Evolutionary conservation across 1,140 invertebrate species (phyloP), one percentile per base, ranked within the genome.

Genomic region (Arctopsyche grandis): DNA sequence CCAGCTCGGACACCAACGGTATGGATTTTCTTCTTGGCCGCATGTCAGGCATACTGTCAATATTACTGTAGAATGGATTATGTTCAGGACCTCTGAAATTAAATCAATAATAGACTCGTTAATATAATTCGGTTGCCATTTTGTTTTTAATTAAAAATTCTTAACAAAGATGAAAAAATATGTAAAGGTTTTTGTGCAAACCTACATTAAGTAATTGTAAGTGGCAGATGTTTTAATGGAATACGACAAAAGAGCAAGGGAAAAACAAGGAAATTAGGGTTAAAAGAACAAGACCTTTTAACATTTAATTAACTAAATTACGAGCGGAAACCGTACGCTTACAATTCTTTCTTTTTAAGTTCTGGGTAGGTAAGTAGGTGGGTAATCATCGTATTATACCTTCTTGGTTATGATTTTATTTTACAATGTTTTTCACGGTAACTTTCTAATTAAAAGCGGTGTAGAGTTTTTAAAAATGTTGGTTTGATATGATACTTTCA

Each of bases 11-110:
- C 84, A 99, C 98, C 84, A 99, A 92, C 77, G 98, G 97, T 84
- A 99, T 99, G 22, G 97, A 98, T 89, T 99, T 99, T 85, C 97
- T 91, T 85, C 94, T 91, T 78, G 97, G 97, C 86, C 97, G 93
- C 88, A 99, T 98, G 86, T 99, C 98, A 43, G 98, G 98, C 96
- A 98, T 99, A 85, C 97, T 99, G 92, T 99, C 98, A 89, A 99
- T 99, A 88, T 97, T 98, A 86, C 96, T 99, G 92, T 99, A 99
- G 91, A 99, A 99, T 10, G 97, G 96, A 89, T 99, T 99, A 88
- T 99, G 96, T 79, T 95, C 95, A 19, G 95, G 93, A 87, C 95
- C 94, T 78, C 96, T 96, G 89, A 3, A 91, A 90, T 75, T 81
- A 82, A 52, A 83, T 26, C 29, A 78, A 80, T 70, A 76, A 81